Evolutionary conservation across 2,113 vertebrate species (phyloP).

Genomic region (Mastomys natalensis): DNA sequence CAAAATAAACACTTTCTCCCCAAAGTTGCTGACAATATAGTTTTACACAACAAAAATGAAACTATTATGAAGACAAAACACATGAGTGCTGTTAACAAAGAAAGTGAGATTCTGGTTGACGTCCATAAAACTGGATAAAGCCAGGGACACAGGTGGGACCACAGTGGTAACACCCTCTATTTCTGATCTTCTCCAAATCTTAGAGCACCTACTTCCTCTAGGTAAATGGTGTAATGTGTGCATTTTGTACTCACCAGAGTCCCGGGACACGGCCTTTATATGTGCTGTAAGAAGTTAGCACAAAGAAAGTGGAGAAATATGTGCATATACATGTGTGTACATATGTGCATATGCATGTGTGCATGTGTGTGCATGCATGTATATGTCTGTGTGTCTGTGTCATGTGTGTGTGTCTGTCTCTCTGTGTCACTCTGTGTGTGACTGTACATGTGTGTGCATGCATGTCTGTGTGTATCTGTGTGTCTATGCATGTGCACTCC

Average conservation of each 20-base stretch:
- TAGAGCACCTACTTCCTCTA: neutral
- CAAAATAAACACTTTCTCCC: neutral
- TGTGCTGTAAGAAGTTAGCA: neutral
- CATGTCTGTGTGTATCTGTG: neutral
- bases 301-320: neutral
- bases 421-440: too few relatives aligned
- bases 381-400: neutral
- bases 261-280: neutral
- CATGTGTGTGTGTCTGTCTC: neutral
- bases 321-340: neutral
- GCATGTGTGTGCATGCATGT: neutral
- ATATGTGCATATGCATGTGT: neutral
- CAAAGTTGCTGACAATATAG: neutral
- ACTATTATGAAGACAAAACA: neutral
- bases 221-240: neutral
- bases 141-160: neutral
- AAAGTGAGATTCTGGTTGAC: neutral
- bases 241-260: neutral
- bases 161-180: neutral
- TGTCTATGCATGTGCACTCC: neutral
- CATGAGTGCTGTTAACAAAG: neutral
- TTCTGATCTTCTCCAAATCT: neutral
- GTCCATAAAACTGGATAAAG: neutral
- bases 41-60: neutral
- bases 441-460: neutral